Base-by-base conservation (phyloP, 2,797 vertebrate species). In the Rhyacichthys aspro region DNA sequence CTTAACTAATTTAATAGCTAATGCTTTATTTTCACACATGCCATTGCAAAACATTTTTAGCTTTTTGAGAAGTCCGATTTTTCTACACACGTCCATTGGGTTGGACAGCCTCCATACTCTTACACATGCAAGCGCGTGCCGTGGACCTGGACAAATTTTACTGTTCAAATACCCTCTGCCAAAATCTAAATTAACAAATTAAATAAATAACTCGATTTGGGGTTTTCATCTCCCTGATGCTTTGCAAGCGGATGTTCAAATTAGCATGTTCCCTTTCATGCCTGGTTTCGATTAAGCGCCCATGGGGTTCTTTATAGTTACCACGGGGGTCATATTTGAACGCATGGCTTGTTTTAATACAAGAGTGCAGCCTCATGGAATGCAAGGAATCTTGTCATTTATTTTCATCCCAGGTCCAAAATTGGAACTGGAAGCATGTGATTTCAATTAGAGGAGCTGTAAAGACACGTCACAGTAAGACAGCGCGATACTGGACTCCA, bases 301-400 rank as follows among this genome's bases (percentile, higher is more conserved):
- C 55, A 67, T 77, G 82, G 82, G 79, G 76, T 59, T 76, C 72
- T 90, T 91, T 90, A 89, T 86, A 88, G 83, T 77, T 85, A 72
- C 85, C 86, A 75, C 64, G 85, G 79, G 81, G 81, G 70, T 77
- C 47, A 76, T 79, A 76, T 86, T 79, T 83, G 83, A 79, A 71
- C 86, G 70, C 63, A 18, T 48, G 81, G 79, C 70, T 59, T 84
- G 76, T 78, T 88, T 90, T 90, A 88, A 83, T 90, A 83, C 82
- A 81, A 84, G 69, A 79, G 59, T 76, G 75, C 53, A 73, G 67
- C 78, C 66, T 85, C 36, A 36, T 79, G 84, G 59, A 90, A 90
- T 90, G 89, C 81, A 67, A 85, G 74, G 75, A 85, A 88, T 92
- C 76, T 73, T 86, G 76, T 83, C 75, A 73, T 91, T 87, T 90